A percentile compares a stretch with the other conserved stretches of the same genome.
Conservation (phyloP, 2,113 vertebrate genomes). For the Plotosus lineatus region DNA sequence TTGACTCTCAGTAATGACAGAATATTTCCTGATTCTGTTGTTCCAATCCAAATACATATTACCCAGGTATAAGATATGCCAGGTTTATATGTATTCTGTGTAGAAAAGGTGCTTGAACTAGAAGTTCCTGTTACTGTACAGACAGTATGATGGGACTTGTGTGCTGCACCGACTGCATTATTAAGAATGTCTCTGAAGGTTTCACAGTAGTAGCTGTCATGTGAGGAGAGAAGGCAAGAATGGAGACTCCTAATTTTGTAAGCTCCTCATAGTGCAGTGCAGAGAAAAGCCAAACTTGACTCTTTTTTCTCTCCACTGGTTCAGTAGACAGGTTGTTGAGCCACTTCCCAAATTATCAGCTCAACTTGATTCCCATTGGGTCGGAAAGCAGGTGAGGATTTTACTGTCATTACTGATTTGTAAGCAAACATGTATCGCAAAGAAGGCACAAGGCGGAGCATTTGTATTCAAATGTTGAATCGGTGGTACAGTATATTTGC, state of each 20-base stretch:
- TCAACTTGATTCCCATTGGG: slow-evolving; percentile 56
- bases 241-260: slow-evolving; percentile 48
- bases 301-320: slow-evolving; percentile 63
- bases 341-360: slow-evolving; percentile 55
- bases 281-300: slow-evolving; percentile 53
- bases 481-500: background rate
- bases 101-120: slow-evolving; percentile 3
- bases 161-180: slow-evolving; percentile 15
- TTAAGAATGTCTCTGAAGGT: slow-evolving; percentile 48
- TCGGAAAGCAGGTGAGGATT: slow-evolving; percentile 62
- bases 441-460: slow-evolving; percentile 73
- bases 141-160: slow-evolving; percentile 22
- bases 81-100: slow-evolving; percentile 6
- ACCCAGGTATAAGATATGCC: background rate
- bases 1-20: slow-evolving; percentile 70
- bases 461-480: background rate
- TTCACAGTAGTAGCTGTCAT: slow-evolving; percentile 50
- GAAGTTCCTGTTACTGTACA: slow-evolving; percentile 19
- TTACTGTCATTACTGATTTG: slow-evolving; percentile 78
- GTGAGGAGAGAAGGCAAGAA: slow-evolving; percentile 44
- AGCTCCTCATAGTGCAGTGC: slow-evolving; percentile 53
- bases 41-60: background rate
- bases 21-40: slow-evolving; percentile 53
- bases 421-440: slow-evolving; percentile 62
- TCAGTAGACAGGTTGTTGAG: slow-evolving; percentile 59